Evolutionary conservation across 64 coral and sea anemone genomes (phyloP).

Genomic region (Montipora efflorescens): DNA sequence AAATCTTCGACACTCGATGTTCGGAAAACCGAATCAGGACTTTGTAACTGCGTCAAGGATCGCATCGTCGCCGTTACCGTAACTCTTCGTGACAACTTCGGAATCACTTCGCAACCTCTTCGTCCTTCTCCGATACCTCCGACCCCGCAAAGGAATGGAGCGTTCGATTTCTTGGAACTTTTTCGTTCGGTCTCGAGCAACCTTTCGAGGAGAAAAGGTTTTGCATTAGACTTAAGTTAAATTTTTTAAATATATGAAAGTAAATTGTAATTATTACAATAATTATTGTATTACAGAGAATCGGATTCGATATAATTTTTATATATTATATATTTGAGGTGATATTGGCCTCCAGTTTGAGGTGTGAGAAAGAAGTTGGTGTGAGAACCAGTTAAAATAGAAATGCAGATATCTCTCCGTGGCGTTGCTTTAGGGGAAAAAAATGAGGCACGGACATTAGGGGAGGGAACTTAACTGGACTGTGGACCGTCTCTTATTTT

Average conservation of each 20-base stretch:
- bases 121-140: neutral
- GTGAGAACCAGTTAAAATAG: neutral
- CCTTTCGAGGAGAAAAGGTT: neutral
- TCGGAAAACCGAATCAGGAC: neutral
- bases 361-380: neutral
- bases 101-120: neutral
- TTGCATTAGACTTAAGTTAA: neutral
- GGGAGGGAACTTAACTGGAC: too few species aligned
- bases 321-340: constrained; percentile 9
- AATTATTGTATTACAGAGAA: neutral
- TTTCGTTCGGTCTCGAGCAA: too few species aligned
- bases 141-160: too few species aligned
- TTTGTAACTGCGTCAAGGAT: neutral
- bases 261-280: neutral
- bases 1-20: neutral
- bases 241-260: neutral
- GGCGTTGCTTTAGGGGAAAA: too few species aligned
- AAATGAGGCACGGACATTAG: too few species aligned
- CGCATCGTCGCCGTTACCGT: neutral
- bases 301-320: constrained; percentile 15
- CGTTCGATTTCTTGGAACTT: too few species aligned
- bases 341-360: neutral
- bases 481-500: neutral
- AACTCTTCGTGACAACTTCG: neutral
- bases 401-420: neutral